phyloP scores from a whole-genome alignment of 2,797 vertebrate genomes.

The Erethizon dorsatum region DNA sequence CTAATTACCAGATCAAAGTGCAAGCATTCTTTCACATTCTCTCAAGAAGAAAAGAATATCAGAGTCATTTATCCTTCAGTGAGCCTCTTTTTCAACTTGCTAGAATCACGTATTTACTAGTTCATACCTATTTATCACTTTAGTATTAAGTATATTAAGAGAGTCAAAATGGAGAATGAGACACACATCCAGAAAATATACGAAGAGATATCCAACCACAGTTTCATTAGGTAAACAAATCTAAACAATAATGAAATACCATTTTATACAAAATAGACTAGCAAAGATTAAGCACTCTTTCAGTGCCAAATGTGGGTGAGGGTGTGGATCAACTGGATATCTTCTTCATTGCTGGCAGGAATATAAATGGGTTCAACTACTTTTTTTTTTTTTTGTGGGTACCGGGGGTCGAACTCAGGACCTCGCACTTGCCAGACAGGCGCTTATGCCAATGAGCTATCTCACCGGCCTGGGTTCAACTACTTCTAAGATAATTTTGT shows the following conservation, averaged over 20 bases:
- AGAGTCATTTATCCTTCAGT: neutral
- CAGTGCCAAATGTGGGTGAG: neutral
- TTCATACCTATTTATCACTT: neutral
- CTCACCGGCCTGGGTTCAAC: neutral
- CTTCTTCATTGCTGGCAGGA: neutral
- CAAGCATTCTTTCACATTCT: neutral
- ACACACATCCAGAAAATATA: neutral
- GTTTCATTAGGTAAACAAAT: neutral
- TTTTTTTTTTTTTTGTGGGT: neutral
- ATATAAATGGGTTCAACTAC: neutral
- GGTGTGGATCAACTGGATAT: neutral
- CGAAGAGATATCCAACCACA: neutral
- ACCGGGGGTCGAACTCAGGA: no score
- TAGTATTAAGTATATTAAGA: neutral
- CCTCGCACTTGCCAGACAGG: no score
- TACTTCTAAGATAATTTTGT: neutral
- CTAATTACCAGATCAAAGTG: neutral
- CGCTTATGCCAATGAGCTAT: no score
- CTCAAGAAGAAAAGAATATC: neutral
- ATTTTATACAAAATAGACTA: neutral
- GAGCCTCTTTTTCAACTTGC: neutral
- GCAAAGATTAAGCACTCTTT: neutral
- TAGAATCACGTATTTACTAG: constrained; percentile 6
- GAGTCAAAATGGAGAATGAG: neutral
- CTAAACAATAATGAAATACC: neutral